These are phyloP conservation scores for Thysanoteuthis rhombus DNA, from an alignment of 2,888 invertebrate genomes.

Conservation along the genomic window DNA sequence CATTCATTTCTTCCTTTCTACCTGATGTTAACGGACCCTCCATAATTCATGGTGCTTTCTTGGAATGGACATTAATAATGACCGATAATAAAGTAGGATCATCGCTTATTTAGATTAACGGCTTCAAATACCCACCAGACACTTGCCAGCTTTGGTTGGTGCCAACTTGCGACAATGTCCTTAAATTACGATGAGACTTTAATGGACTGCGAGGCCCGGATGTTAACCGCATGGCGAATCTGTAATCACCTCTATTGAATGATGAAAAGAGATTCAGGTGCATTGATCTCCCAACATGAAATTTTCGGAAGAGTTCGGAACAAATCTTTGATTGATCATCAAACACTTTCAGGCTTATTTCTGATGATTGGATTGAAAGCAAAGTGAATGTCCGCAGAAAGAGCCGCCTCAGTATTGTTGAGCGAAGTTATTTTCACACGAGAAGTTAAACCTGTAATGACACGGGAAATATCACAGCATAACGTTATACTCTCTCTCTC, in stretches of 20 bases:
- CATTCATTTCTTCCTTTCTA: neutral
- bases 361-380: no score
- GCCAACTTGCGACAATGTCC: neutral
- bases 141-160: neutral
- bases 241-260: neutral
- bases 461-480: no score
- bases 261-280: neutral
- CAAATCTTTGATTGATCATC: no score
- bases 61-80: neutral
- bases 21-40: neutral
- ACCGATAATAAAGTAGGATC: neutral
- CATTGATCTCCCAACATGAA: neutral
- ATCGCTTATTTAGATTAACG: neutral
- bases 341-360: no score
- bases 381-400: no score
- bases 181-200: neutral
- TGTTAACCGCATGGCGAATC: neutral
- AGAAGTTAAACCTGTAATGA: no score
- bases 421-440: no score
- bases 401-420: no score
- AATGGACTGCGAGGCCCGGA: neutral
- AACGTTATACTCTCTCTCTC: no score
- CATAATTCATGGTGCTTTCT: neutral
- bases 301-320: neutral
- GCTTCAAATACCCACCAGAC: neutral